Evolutionary conservation across 1,140 invertebrate species (phyloP).

Genomic region (Sipha flava): DNA sequence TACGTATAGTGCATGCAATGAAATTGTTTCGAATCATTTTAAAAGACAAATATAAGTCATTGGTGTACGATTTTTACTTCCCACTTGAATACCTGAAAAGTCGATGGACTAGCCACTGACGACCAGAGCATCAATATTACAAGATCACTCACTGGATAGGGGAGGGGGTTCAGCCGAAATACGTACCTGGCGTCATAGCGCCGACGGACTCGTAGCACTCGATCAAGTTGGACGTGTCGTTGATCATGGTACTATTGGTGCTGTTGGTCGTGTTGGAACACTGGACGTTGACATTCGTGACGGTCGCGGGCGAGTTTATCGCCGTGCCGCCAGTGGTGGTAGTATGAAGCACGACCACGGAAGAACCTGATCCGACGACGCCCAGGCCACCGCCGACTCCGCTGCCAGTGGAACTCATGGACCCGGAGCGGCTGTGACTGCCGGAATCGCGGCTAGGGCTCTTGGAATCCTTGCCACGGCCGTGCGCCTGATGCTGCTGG

Average conservation of each 20-base stretch:
- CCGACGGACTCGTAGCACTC: not conserved
- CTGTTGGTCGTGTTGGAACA: not conserved
- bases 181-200: conserved; percentile 16
- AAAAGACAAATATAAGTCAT: no score
- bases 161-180: no score
- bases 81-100: no score
- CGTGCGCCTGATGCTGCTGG: not conserved
- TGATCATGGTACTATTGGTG: not conserved
- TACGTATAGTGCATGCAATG: no score
- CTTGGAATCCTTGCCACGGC: conserved; percentile 7
- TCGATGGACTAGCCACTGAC: no score
- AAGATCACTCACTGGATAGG: no score
- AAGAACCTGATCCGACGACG: not conserved
- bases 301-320: not conserved
- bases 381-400: conserved; percentile 37
- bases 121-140: no score
- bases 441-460: conserved; percentile 51
- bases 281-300: not conserved
- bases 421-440: conserved; percentile 56
- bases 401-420: conserved; percentile 48
- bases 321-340: not conserved
- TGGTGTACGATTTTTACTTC: no score
- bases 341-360: not conserved
- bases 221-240: not conserved
- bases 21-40: no score